A percentile compares a stretch with the other conserved stretches of the same genome.
Conservation (phyloP, 2,888 invertebrate species). For the Merodon equestris region DNA sequence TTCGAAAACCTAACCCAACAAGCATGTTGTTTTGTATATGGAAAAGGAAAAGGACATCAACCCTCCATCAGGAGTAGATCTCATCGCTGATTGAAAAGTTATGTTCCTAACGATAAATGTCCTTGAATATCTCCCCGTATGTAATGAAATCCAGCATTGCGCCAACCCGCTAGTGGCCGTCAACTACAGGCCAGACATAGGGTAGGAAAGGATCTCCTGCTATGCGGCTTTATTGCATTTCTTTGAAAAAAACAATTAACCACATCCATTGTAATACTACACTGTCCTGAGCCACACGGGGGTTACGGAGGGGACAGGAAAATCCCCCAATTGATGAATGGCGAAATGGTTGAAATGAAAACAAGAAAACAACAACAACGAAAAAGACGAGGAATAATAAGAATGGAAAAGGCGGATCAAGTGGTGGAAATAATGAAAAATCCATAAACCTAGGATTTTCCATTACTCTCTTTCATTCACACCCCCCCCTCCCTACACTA, state of each 20-base stretch:
- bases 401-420: slow-evolving; percentile 36
- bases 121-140: slow-evolving; percentile 6
- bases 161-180: slow-evolving; percentile 1
- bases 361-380: too few relatives aligned
- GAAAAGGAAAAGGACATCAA: too few relatives aligned
- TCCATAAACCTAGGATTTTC: slow-evolving; percentile 62
- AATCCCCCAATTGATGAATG: slow-evolving; percentile 50
- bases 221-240: slow-evolving; percentile 55
- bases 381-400: background rate
- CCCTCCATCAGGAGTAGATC: slow-evolving; percentile 17
- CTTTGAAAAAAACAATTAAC: slow-evolving; percentile 68
- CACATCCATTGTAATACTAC: slow-evolving; percentile 61
- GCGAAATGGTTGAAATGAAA: slow-evolving; percentile 4
- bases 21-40: too few relatives aligned
- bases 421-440: slow-evolving; percentile 66
- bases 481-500: background rate
- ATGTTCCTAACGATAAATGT: slow-evolving; percentile 37
- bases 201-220: slow-evolving; percentile 32
- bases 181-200: slow-evolving; percentile 3
- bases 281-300: background rate
- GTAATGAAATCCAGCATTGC: slow-evolving; percentile 45
- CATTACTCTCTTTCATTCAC: slow-evolving; percentile 12
- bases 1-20: too few relatives aligned
- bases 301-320: background rate
- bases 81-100: slow-evolving; percentile 34